Base-by-base conservation (phyloP, 2,888 invertebrate species). In the Lumbricus terrestris region DNA sequence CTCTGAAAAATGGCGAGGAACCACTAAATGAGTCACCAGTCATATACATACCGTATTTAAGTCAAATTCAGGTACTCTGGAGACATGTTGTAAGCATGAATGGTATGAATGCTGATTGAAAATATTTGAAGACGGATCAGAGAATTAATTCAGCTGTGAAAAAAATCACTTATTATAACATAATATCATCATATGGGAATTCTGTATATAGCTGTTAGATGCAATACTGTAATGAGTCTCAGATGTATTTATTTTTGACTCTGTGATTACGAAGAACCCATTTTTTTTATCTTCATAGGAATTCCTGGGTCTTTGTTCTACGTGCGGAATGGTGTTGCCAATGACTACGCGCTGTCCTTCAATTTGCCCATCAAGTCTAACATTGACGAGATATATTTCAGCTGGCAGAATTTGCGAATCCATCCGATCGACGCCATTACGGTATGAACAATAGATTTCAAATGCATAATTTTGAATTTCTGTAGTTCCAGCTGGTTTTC, bases 341-440 rank as follows among this genome's bases (percentile, higher is more conserved):
- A 98, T 95, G 97, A 97, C 94, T 97, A 98, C 95, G 98, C 98
- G 40, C 96, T 98, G 92, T 97, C 97, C 95, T 98, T 98, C 95
- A 96, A 97, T 92, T 97, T 98, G 88, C 97, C 97, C 0, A 97
- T 98, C 92, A 97, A 97, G 38, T 97, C 97, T 13, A 97, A 97
- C 93, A 97, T 98, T 93, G 97, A 97, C 93, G 97, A 97, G 94
- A 96, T 98, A 90, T 97, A 97, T 94, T 98, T 98, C 95, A 97
- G 97, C 38, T 98, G 98, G 98, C 85, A 85, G 35, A 85, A 85
- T 85, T 37, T 85, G 20, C 35, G 37, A 35, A 37, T 15, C 37
- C n/a, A 34, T 35, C 37, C 85, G 23, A 35, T 35, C 16, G 85
- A 34, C 16, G 37, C 34, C 37, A 18, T 23, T 23, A 18, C 37